These are phyloP conservation scores for Drosophila atripex DNA, from an alignment of 2,888 invertebrate genomes.

Conservation along the genomic window DNA sequence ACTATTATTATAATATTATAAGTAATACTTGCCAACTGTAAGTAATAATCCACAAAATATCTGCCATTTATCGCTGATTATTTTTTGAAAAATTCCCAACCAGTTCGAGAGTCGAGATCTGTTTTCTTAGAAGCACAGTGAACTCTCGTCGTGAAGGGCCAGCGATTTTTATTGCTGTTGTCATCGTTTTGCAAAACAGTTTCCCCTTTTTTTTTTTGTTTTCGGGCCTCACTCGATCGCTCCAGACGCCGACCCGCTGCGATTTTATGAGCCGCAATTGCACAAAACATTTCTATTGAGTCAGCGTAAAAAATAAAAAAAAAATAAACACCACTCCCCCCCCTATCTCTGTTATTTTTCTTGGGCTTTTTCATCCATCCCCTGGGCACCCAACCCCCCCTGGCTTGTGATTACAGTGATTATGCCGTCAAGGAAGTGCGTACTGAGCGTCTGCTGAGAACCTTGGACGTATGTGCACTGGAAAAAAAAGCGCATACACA, in stretches of 20 bases:
- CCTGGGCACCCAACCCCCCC: slow-evolving; percentile 21
- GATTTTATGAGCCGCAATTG: slow-evolving; percentile 83
- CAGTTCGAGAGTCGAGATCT: slow-evolving; percentile 24
- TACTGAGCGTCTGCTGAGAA: slow-evolving; percentile 36
- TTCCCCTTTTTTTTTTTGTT: slow-evolving; percentile 5
- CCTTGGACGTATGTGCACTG: slow-evolving; percentile 16
- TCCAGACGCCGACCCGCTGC: slow-evolving; percentile 80
- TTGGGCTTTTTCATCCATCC: not conserved
- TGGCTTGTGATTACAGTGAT: slow-evolving; percentile 74
- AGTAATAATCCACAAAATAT: not conserved
- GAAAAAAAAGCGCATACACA: too few species aligned
- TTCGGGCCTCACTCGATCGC: slow-evolving; percentile 45
- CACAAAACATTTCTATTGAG: slow-evolving; percentile 78
- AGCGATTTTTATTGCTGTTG: slow-evolving; percentile 68
- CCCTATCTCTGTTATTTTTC: not conserved
- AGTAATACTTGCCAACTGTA: too few species aligned
- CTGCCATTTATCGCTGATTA: too few species aligned
- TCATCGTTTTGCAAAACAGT: slow-evolving; percentile 61
- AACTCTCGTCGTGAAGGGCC: slow-evolving; percentile 8
- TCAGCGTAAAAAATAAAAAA: slow-evolving; percentile 77
- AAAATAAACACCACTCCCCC: slow-evolving; percentile 35
- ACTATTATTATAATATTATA: too few species aligned
- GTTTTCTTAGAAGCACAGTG: not conserved
- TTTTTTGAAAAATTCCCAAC: slow-evolving; percentile 10
- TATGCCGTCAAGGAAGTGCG: slow-evolving; percentile 65